These are phyloP conservation scores for Lepus townsendii DNA, from an alignment of 2,797 vertebrate genomes.

Conservation along the genomic window DNA sequence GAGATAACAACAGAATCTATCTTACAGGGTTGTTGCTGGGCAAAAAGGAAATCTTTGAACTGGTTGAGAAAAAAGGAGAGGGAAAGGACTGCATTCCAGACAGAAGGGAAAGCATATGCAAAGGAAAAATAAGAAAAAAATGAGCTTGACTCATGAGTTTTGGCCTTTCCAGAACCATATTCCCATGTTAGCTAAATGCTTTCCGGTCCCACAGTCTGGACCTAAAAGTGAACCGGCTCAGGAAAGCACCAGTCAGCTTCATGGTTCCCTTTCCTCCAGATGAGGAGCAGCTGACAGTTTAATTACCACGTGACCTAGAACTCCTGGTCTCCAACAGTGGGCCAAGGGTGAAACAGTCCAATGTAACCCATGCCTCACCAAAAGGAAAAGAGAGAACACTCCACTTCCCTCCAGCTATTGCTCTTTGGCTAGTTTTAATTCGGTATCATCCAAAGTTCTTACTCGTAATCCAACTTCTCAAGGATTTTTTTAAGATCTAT, in stretches of 20 bases:
- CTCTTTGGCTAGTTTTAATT: neutral
- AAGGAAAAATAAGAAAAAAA: constrained; percentile 7
- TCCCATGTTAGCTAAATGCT: neutral
- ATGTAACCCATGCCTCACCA: neutral
- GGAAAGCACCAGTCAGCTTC: neutral
- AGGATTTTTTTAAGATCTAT: neutral
- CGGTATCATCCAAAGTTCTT: constrained; percentile 22
- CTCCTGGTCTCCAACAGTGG: neutral
- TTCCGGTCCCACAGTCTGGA: neutral
- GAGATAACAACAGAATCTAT: constrained; percentile 26
- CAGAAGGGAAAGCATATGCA: neutral
- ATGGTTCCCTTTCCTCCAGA: neutral
- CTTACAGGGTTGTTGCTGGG: neutral
- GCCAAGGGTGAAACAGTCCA: neutral
- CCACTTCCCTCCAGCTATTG: neutral
- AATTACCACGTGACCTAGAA: constrained; percentile 6
- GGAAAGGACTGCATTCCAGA: neutral
- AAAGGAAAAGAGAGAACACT: neutral
- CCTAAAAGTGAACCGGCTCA: neutral
- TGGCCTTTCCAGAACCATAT: neutral
- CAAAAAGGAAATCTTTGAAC: constrained; percentile 51
- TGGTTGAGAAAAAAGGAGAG: constrained; percentile 1
- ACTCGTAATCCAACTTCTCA: neutral
- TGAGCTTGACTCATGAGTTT: neutral
- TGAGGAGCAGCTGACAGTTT: neutral